A percentile compares a stretch with the other conserved stretches of the same genome.
phyloP scores from a whole-genome alignment of 2,888 invertebrate genomes.

The Hydrotaea cyrtoneurina region DNA sequence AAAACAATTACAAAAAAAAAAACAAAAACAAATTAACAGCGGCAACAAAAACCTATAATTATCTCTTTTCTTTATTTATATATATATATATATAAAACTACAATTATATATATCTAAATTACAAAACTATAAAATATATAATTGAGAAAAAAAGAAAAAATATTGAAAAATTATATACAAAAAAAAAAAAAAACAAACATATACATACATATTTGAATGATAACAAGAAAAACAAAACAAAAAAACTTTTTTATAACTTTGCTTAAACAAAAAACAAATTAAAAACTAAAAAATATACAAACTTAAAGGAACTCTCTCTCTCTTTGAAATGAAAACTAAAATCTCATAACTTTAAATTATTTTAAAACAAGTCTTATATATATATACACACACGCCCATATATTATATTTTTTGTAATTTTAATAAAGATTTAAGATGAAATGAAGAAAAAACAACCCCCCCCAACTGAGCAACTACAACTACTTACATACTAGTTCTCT shows the following conservation, averaged over 20 bases:
- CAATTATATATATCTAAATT: slow-evolving; percentile 39
- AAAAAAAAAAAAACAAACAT: no score
- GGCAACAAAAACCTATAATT: slow-evolving; percentile 29
- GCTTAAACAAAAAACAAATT: slow-evolving; percentile 54
- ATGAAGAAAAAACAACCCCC: neutral
- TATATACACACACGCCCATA: neutral
- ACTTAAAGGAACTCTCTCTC: slow-evolving; percentile 35
- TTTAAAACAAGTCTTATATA: neutral
- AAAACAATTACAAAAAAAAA: slow-evolving; percentile 42
- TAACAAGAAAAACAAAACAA: slow-evolving; percentile 22
- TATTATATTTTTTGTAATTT: slow-evolving; percentile 27
- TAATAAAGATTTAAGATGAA: slow-evolving; percentile 16
- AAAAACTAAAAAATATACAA: slow-evolving; percentile 31
- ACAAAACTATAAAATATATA: slow-evolving; percentile 23
- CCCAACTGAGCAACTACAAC: slow-evolving; percentile 3
- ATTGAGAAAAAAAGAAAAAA: slow-evolving; percentile 35
- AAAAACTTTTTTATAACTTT: slow-evolving; percentile 63
- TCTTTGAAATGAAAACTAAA: slow-evolving; percentile 8
- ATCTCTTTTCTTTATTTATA: slow-evolving; percentile 12
- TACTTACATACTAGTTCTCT: neutral
- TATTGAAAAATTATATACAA: slow-evolving; percentile 36
- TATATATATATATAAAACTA: slow-evolving; percentile 12
- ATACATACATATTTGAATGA: slow-evolving; percentile 24
- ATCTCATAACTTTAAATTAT: slow-evolving; percentile 27
- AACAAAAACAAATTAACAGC: slow-evolving; percentile 1